phyloP scores from a whole-genome alignment of 1,140 invertebrate species.

The Eulimnadia texana region DNA sequence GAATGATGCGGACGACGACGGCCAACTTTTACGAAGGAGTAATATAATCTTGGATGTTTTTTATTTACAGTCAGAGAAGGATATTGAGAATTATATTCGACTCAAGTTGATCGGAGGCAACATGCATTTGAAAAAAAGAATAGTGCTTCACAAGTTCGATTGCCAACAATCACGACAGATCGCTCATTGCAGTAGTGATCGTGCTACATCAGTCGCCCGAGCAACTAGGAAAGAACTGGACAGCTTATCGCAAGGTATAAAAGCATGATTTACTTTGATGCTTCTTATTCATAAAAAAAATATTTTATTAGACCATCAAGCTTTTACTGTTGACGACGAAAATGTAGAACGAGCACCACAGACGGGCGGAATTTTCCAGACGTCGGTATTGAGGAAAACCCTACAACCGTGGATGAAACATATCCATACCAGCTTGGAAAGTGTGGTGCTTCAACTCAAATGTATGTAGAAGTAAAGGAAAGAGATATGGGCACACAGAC shows the following conservation, averaged over 20 bases:
- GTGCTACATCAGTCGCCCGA: not conserved
- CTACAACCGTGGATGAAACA: not conserved
- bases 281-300: not conserved
- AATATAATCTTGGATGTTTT: not conserved
- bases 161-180: not conserved
- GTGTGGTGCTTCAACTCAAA: not conserved
- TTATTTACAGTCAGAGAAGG: not conserved
- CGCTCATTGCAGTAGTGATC: not conserved
- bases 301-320: not conserved
- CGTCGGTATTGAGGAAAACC: not conserved
- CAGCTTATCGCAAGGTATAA: not conserved
- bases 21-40: too few relatives aligned
- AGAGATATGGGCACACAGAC: not conserved
- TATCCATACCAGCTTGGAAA: not conserved
- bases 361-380: not conserved
- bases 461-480: not conserved
- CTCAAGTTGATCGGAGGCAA: not conserved
- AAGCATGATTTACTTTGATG: not conserved
- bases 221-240: not conserved
- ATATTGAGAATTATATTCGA: not conserved
- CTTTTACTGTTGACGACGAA: not conserved
- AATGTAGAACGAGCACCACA: not conserved
- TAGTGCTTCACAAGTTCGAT: not conserved
- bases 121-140: not conserved
- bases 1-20: too few relatives aligned